Evolutionary conservation across 2,888 invertebrate genomes (phyloP).

Genomic region (Lochmaea crataegi): DNA sequence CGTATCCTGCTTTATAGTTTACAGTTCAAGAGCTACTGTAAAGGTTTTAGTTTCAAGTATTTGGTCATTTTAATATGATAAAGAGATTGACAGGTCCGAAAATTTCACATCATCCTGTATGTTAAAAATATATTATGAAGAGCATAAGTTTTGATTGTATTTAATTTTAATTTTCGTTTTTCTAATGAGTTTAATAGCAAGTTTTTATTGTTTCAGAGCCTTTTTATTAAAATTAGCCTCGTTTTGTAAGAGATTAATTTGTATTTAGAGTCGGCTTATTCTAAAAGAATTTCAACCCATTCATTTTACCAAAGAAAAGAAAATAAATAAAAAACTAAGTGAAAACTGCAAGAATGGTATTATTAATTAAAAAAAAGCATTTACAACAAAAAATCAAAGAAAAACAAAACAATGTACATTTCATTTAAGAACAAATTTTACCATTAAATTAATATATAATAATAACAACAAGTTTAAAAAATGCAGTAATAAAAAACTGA

Average conservation of each 20-base stretch:
- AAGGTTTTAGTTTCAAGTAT: no score
- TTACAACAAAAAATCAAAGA: constrained; percentile 81
- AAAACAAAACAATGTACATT: constrained; percentile 82
- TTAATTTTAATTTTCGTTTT: no score
- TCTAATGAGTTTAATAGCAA: background rate
- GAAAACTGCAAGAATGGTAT: constrained; percentile 80
- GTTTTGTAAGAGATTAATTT: background rate
- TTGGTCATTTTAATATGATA: no score
- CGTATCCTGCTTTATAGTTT: no score
- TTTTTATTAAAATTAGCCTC: background rate
- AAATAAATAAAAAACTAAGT: constrained; percentile 67
- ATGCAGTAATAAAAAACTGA: constrained; percentile 65
- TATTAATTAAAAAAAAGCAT: constrained; percentile 77
- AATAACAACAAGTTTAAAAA: constrained; percentile 73
- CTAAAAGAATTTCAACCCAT: background rate
- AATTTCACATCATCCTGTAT: no score
- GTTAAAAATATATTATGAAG: no score
- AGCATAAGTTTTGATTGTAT: no score
- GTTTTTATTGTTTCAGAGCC: background rate
- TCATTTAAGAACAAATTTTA: constrained; percentile 78
- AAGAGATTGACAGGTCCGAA: no score
- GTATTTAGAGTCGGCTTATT: no score
- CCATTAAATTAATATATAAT: constrained; percentile 76
- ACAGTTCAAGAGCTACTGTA: no score
- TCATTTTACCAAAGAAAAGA: constrained; percentile 38